Evolutionary conservation across 2,888 invertebrate genomes (phyloP).

Genomic region (Seira ritae): DNA sequence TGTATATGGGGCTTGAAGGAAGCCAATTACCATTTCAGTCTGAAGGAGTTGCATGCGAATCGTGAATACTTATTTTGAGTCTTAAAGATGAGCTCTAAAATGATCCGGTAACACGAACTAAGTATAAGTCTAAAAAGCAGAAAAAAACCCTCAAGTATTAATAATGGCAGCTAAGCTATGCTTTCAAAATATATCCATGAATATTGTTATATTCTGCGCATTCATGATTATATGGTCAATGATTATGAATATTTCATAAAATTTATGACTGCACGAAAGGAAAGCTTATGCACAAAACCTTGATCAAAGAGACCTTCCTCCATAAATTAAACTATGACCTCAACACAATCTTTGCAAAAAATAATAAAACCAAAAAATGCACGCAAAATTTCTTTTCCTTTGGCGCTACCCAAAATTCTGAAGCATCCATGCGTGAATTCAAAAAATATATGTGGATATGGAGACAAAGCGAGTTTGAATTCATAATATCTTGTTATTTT

Average conservation of each 20-base stretch:
- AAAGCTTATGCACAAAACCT: not conserved
- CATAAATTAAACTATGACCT: conserved; percentile 4
- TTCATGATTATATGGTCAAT: not conserved
- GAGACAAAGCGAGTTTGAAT: not conserved
- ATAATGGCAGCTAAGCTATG: too few species aligned
- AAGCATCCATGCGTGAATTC: not conserved
- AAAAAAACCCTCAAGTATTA: too few species aligned
- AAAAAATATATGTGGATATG: too few species aligned
- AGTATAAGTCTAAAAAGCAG: too few species aligned
- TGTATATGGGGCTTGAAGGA: too few species aligned
- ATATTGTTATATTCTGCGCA: too few species aligned
- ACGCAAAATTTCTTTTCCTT: not conserved
- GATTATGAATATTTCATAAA: not conserved
- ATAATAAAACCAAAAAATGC: not conserved
- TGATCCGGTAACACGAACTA: too few species aligned
- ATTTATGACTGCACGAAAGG: not conserved
- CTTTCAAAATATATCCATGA: too few species aligned
- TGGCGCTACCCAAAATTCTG: not conserved
- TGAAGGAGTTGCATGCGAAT: too few species aligned
- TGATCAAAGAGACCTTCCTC: not conserved
- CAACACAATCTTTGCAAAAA: conserved; percentile 3
- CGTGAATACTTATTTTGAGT: too few species aligned
- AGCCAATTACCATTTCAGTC: too few species aligned
- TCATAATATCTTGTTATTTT: conserved; percentile 29
- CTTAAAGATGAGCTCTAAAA: too few species aligned